phyloP scores from a whole-genome alignment of 1,140 invertebrate genomes.

The Carcinoscorpius rotundicauda region DNA sequence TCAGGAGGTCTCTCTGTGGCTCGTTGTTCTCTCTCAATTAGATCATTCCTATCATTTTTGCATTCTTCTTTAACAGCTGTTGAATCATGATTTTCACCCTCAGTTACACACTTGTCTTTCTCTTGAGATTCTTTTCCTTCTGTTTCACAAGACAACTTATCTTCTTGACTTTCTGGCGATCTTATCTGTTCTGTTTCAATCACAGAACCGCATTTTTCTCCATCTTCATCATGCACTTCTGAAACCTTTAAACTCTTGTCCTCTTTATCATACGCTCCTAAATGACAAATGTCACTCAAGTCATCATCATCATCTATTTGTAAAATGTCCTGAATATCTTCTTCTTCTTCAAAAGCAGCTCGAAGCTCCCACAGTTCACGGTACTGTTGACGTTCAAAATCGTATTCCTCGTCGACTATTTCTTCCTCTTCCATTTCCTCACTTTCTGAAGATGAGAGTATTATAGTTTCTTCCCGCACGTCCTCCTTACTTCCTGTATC shows the following conservation, averaged over 20 bases:
- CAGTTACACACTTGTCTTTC: too few relatives aligned
- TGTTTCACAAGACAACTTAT: too few relatives aligned
- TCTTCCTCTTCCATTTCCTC: conserved; percentile 7
- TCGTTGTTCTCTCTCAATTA: conserved; percentile 4
- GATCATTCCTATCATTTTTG: too few relatives aligned
- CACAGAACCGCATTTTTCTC: background rate
- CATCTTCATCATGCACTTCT: background rate
- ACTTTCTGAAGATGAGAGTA: conserved; percentile 11
- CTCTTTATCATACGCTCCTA: background rate
- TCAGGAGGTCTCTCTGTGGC: background rate
- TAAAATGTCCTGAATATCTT: conserved; percentile 23
- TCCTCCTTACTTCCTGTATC: conserved; percentile 42
- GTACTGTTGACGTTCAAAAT: conserved; percentile 28
- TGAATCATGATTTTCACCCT: too few relatives aligned
- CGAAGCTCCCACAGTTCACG: conserved; percentile 39
- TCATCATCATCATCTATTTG: conserved; percentile 10
- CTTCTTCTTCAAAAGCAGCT: conserved; percentile 41
- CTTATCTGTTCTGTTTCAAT: too few relatives aligned
- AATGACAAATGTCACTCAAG: too few relatives aligned
- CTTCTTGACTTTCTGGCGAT: too few relatives aligned
- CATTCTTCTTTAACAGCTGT: too few relatives aligned
- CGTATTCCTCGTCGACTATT: conserved; percentile 4
- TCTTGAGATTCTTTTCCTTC: too few relatives aligned
- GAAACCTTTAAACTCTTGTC: background rate
- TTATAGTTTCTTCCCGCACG: conserved; percentile 30